Base-by-base conservation (phyloP, 2,888 invertebrate genomes). In the Hirtodrosophila histrioides region DNA sequence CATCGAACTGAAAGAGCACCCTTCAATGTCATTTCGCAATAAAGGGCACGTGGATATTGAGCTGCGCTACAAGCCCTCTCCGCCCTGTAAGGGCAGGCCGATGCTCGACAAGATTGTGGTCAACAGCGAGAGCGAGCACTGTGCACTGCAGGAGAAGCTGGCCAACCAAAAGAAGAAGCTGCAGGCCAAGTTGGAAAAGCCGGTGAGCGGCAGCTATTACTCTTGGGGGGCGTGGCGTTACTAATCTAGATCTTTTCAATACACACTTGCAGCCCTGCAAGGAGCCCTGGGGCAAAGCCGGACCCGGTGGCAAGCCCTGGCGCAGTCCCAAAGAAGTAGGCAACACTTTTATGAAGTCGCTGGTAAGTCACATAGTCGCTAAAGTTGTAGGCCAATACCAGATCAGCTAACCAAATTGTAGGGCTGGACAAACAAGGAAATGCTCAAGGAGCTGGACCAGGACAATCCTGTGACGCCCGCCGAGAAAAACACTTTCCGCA, bases 321-420 rank as follows among this genome's bases (percentile, higher is more conserved):
- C 93, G 96, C 88, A 94, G 94, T 91, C 95, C 95, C 66, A 93
- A 94, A 85, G 92, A 94, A 89, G 93, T 95, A 86, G 96, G 96
- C 86, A 92, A 94, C 80, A 94, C 95, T 91, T 96, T 96, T 93
- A 94, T 95, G 83, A 94, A 95, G 90, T 96, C 96, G 77, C 93
- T 96, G 95, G 96, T 96, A 93, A 69, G 80, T 60, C 12, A 4
- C 3, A 11, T 10, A 44, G 17, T 12, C 1, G 6, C 10, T n/a
- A 7, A 2, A 2, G 4, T 2, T 4, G 17, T 7, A 0, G 10
- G 9, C 12, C 1, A 17, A 1, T 23, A 31, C 2, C 12, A 9
- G 33, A 43, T 33, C n/a, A 0, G 0, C 17, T 17, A 17, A 17
- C 17, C 2, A 17, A 1, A 1, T 60, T 62, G 3, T 7, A 91